phyloP scores from a whole-genome alignment of 2,888 invertebrate genomes.

The Nasonia oneida region DNA sequence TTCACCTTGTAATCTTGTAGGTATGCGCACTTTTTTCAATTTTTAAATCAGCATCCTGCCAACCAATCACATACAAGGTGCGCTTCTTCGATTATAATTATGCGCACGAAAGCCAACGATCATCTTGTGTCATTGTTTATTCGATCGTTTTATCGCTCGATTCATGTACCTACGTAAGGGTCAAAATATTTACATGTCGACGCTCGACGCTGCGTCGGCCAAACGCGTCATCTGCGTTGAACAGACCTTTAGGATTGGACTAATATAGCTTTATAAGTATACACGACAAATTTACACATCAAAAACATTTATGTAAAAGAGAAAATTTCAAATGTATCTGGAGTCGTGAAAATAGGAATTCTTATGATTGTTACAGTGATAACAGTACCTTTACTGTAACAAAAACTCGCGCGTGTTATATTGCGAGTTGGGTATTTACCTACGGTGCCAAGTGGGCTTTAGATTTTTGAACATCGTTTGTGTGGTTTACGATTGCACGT shows the following conservation, averaged over 20 bases:
- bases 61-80: not conserved
- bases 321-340: too few species aligned
- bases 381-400: conserved; percentile 44
- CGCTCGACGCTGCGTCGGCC: not conserved
- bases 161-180: not conserved
- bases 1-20: not conserved
- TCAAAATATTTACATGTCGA: not conserved
- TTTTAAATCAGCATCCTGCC: not conserved
- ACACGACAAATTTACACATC: not conserved
- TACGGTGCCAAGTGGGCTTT: conserved; percentile 13
- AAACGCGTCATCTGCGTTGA: not conserved
- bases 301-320: not conserved
- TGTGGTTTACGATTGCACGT: not conserved
- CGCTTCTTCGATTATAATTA: not conserved
- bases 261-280: not conserved
- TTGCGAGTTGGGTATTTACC: not conserved
- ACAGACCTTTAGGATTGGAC: not conserved
- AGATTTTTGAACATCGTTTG: not conserved
- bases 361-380: conserved; percentile 23
- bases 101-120: not conserved
- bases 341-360: not conserved
- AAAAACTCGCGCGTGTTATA: not conserved
- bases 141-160: not conserved
- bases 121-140: not conserved
- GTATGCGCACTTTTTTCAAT: not conserved